Conservation (phyloP, 2,113 vertebrate species). For the Protomyctophum bolini region DNA sequence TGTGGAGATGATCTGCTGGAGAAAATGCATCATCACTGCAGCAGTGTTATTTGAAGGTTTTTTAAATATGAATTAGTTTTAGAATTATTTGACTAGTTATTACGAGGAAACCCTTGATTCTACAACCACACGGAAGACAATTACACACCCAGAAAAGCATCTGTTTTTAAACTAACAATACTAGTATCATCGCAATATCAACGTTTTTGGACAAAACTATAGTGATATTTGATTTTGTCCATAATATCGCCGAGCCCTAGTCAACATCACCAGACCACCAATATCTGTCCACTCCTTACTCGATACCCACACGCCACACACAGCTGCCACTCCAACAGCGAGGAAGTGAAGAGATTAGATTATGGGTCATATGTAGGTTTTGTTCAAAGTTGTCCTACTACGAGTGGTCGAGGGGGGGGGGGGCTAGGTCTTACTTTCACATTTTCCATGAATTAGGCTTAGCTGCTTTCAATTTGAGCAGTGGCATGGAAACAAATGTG, state of each 20-base stretch:
- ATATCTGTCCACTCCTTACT: slow-evolving; percentile 13
- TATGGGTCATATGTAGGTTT: slow-evolving; percentile 41
- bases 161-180: no score
- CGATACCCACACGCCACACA: not conserved
- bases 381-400: slow-evolving; percentile 35
- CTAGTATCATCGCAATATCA: no score
- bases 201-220: no score
- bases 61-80: no score
- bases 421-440: slow-evolving; percentile 49
- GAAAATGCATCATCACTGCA: not conserved
- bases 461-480: slow-evolving; percentile 63
- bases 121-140: no score
- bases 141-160: no score
- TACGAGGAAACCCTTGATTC: no score
- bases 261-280: no score
- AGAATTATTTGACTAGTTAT: no score
- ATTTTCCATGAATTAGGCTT: slow-evolving; percentile 40
- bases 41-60: no score
- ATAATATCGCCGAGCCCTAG: no score
- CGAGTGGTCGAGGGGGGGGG: not conserved
- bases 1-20: slow-evolving; percentile 20
- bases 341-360: slow-evolving; percentile 47
- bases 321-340: slow-evolving; percentile 50
- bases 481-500: slow-evolving; percentile 51
- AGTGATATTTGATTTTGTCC: no score